Percentiles rank a stretch among this genome's conserved stretches.
Evolutionary conservation across 2,797 vertebrate species (phyloP).

Genomic region (Melanogrammus aeglefinus): DNA sequence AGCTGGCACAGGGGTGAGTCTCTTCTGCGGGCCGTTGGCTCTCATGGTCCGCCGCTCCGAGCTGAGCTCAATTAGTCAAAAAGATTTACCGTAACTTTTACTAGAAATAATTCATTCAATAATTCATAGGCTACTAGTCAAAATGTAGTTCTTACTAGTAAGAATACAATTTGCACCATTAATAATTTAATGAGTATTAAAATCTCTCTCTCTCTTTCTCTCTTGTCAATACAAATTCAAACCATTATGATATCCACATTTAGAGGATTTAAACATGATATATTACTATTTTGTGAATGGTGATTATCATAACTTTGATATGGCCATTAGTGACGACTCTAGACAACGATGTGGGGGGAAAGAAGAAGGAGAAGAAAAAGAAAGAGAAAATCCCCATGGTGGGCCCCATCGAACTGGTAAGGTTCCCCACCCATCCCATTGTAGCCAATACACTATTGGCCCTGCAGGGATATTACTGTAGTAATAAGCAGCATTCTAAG

Average conservation of each 20-base stretch:
- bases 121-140: neutral
- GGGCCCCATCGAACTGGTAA: conserved; percentile 64
- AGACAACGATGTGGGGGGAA: conserved; percentile 18
- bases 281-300: neutral
- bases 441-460: neutral
- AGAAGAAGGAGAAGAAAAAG: conserved; percentile 58
- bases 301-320: neutral
- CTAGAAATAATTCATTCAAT: too few species aligned
- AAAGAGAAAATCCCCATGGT: conserved; percentile 53
- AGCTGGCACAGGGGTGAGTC: neutral
- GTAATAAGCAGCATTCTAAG: neutral
- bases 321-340: conserved; percentile 32
- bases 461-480: neutral
- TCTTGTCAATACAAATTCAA: neutral
- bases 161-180: neutral
- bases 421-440: conserved; percentile 8
- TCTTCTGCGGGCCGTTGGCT: neutral
- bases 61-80: too few species aligned
- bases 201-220: too few species aligned
- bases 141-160: neutral
- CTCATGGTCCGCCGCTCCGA: too few species aligned
- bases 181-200: neutral
- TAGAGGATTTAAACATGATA: neutral
- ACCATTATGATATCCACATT: neutral
- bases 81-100: too few species aligned